Conservation (phyloP, 2,113 vertebrate species). For the Apodemus sylvaticus region DNA sequence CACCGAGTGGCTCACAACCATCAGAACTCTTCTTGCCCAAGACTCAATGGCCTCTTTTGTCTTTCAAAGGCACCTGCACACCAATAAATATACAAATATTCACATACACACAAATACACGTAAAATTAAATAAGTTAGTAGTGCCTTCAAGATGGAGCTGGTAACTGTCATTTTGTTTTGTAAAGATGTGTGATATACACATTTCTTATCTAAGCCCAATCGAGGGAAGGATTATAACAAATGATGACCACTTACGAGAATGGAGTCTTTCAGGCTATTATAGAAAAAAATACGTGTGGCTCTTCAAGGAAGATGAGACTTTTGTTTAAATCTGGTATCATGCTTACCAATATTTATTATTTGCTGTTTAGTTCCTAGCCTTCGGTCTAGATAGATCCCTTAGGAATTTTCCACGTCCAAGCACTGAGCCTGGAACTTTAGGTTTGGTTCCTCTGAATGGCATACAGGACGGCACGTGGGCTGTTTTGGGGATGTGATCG, state of each 20-base stretch:
- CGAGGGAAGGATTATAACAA: background rate
- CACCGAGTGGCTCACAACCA: background rate
- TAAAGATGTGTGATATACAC: background rate
- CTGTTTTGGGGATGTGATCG: slow-evolving; percentile 25
- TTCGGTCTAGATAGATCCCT: background rate
- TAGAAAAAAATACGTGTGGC: background rate
- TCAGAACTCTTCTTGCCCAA: background rate
- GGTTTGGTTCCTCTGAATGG: background rate
- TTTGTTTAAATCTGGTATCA: background rate
- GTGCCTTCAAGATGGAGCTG: background rate
- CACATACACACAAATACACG: background rate
- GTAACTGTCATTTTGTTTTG: background rate
- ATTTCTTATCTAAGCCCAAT: background rate
- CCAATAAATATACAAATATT: background rate
- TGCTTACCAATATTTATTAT: background rate
- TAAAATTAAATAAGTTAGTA: background rate
- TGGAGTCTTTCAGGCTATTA: slow-evolving; percentile 27
- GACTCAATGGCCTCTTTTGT: background rate
- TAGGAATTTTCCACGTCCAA: slow-evolving; percentile 37
- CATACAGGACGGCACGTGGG: background rate
- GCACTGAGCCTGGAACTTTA: background rate
- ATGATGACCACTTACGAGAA: background rate
- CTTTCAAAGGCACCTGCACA: background rate
- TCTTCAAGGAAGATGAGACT: background rate
- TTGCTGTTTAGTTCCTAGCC: background rate